phyloP scores from a whole-genome alignment of 2,113 vertebrate genomes.

The Ahaetulla prasina region DNA sequence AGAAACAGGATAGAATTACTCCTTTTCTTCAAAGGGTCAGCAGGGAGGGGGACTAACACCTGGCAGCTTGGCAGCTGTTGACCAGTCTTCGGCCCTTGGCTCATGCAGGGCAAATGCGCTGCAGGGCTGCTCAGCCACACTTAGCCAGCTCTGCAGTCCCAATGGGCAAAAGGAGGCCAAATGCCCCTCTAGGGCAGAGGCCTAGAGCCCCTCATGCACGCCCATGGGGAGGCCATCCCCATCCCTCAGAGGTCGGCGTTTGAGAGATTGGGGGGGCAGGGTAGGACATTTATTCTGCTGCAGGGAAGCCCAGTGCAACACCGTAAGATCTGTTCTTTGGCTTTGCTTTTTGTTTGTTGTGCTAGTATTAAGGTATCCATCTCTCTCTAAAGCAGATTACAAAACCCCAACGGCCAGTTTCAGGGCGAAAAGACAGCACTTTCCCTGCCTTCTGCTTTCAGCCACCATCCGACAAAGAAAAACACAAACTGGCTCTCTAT shows the following conservation, averaged over 20 bases:
- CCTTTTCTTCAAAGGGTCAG: neutral
- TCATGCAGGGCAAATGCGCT: neutral
- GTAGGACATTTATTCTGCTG: neutral
- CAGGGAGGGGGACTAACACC: no score
- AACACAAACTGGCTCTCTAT: neutral
- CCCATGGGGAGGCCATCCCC: neutral
- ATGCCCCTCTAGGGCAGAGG: no score
- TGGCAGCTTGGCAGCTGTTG: neutral
- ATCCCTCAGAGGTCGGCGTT: no score
- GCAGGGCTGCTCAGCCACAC: no score
- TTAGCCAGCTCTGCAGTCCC: no score
- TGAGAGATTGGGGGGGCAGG: neutral
- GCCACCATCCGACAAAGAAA: neutral
- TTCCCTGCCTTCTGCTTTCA: neutral
- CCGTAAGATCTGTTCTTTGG: neutral
- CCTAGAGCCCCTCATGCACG: no score
- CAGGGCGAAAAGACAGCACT: neutral
- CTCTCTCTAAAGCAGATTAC: neutral
- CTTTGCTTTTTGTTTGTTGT: neutral
- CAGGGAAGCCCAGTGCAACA: neutral
- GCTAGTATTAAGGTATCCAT: neutral
- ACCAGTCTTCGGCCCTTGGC: no score
- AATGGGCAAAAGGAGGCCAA: no score
- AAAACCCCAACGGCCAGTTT: neutral
- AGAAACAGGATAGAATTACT: neutral